A percentile compares a stretch with the other conserved stretches of the same genome.
phyloP scores from a whole-genome alignment of 2,888 invertebrate species.

The Chloroclysta siterata region DNA sequence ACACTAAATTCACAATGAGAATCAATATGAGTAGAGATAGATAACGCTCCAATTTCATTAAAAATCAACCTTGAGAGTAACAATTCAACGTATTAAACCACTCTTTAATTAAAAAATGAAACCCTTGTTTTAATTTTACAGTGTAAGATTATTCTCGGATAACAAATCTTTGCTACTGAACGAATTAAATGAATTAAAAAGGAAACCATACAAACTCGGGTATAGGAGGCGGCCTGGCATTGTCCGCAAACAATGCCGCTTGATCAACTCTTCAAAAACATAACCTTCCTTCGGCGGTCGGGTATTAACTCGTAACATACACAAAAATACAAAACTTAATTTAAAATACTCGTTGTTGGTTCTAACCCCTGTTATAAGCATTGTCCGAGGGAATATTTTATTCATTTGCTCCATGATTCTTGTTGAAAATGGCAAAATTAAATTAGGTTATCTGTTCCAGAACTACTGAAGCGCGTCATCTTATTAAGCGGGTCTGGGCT shows the following conservation, averaged over 20 bases:
- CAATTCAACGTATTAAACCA: not conserved
- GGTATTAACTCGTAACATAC: not conserved
- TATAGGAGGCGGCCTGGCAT: constrained; percentile 54
- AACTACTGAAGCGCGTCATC: constrained; percentile 94
- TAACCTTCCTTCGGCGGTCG: not conserved
- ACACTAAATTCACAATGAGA: too few species aligned
- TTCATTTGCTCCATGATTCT: constrained; percentile 63
- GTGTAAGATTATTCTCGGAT: not conserved
- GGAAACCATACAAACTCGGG: constrained; percentile 6
- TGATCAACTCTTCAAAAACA: not conserved
- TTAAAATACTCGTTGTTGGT: not conserved
- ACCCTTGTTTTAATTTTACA: too few species aligned
- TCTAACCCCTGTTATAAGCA: not conserved
- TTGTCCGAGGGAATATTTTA: constrained; percentile 52
- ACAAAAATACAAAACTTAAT: not conserved
- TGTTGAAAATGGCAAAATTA: constrained; percentile 68
- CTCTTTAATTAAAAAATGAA: too few species aligned
- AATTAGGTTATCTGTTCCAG: constrained; percentile 86
- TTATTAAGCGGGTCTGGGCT: constrained; percentile 95
- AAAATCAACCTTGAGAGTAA: not conserved
- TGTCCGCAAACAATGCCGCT: constrained; percentile 43
- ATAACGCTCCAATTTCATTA: too few species aligned
- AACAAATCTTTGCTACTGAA: not conserved
- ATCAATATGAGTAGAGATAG: too few species aligned
- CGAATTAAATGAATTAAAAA: not conserved